Evolutionary conservation across 2,797 vertebrate genomes (phyloP), one percentile per base, ranked within the genome.

Genomic region (Perodicticus potto): DNA sequence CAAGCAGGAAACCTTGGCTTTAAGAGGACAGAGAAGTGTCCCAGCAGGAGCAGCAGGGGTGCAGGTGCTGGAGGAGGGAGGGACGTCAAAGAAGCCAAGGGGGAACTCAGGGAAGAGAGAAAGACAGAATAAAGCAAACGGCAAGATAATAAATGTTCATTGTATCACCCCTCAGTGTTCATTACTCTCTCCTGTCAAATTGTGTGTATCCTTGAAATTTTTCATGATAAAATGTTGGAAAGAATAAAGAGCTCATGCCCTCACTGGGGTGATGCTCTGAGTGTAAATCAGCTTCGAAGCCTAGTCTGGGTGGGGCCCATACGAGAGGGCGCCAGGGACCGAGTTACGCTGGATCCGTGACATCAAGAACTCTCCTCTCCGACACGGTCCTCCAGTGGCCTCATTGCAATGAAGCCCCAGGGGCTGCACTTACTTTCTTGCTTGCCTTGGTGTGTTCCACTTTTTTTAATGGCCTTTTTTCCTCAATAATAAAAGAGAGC

Each of bases 401-500:
- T 27, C 20, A 0, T 70, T 61, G 9, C 37, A 2, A 13, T 0
- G 2, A 34, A 32, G 25, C 49, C 80, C 16, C 10, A 0, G 14
- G n/a, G 89, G 53, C 16, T 11, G 22, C 11, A 2, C 61, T 25
- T 23, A 2, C 61, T 25, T 23, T 25, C 76, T 45, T 3, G 0
- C 29, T 40, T 27, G 86, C 34, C 63, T n/a, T 2, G 70, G 2
- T 12, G 25, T 0, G 6, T 10, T 27, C 53, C 43, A 1, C 65
- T 82, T 61, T 40, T 85, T 87, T 59, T 61, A 67, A 89, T 49
- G 76, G 80, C 20, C 85, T 92, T 73, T 93, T 93, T 55, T 45
- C 69, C 63, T 89, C 80, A 8, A 29, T 29, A 10, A 73, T 37
- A 27, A 11, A 9, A 70, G 83, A 69, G 67, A 34, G 29, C 14